phyloP scores from a whole-genome alignment of 2,797 vertebrate genomes.

The Chromobotia macracanthus region DNA sequence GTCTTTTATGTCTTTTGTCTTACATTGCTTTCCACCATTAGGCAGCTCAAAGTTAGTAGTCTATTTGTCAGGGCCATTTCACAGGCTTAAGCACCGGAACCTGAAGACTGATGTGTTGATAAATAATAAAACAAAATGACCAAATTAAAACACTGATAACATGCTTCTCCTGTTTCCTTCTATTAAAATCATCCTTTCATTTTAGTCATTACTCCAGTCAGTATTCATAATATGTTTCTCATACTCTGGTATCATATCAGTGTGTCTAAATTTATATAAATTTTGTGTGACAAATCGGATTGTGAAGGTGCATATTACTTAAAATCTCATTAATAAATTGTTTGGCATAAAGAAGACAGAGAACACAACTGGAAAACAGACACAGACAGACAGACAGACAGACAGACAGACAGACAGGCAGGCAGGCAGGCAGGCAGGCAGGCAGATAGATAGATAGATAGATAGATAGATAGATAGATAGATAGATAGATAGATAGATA shows the following conservation, averaged over 20 bases:
- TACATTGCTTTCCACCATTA: conserved; percentile 20
- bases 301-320: conserved; percentile 66
- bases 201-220: conserved; percentile 67
- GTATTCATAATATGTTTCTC: conserved; percentile 68
- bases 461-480: conserved; percentile 27
- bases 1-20: neutral
- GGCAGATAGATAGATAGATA: conserved; percentile 34
- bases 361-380: too few species aligned
- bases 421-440: conserved; percentile 52
- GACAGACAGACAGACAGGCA: too few species aligned
- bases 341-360: conserved; percentile 52
- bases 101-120: conserved; percentile 24
- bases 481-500: conserved; percentile 29
- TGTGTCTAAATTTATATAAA: conserved; percentile 61
- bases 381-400: conserved; percentile 41
- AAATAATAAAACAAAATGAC: conserved; percentile 10
- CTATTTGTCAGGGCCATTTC: conserved; percentile 7
- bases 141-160: conserved; percentile 26
- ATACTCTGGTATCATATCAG: conserved; percentile 63
- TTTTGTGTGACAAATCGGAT: conserved; percentile 67
- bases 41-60: neutral
- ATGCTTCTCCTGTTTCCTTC: conserved; percentile 37
- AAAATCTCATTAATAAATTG: conserved; percentile 62
- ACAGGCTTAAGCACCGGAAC: conserved; percentile 2
- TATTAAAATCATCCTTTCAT: conserved; percentile 59